Evolutionary conservation across 2,888 invertebrate genomes (phyloP).

Genomic region (Antheraea assamensis): DNA sequence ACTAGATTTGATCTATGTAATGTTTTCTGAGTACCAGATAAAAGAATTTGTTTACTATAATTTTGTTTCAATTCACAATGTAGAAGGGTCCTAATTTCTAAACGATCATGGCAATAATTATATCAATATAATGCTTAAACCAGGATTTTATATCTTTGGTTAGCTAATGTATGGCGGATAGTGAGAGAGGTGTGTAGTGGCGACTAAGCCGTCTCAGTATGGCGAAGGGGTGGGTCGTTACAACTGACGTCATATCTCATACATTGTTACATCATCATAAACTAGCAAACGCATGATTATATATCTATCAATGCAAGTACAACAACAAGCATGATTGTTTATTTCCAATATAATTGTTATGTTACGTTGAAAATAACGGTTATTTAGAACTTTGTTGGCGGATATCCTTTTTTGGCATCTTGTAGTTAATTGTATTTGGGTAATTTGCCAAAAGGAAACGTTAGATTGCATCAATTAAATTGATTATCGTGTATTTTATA

Average conservation of each 20-base stretch:
- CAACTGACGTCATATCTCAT: conserved; percentile 14
- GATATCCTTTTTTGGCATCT: conserved; percentile 23
- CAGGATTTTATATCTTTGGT: no score
- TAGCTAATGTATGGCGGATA: no score
- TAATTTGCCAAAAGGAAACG: conserved; percentile 24
- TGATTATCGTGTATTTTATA: conserved; percentile 21
- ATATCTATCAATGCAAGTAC: conserved; percentile 2
- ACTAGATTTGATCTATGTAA: no score
- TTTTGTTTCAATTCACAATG: no score
- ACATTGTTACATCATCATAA: conserved; percentile 12
- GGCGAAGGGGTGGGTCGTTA: no score
- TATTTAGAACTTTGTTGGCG: conserved; percentile 18
- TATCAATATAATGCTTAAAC: no score
- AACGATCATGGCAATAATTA: no score
- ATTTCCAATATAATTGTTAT: conserved; percentile 12
- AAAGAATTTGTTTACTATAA: no score
- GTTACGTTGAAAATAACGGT: conserved; percentile 19
- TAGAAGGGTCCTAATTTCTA: no score
- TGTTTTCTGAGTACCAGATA: no score
- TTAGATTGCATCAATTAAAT: conserved; percentile 23
- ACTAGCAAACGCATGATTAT: conserved; percentile 14
- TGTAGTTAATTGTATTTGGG: conserved; percentile 21
- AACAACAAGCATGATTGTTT: conserved; percentile 14
- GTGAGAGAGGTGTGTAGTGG: no score
- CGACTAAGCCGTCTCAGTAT: no score